Conservation (phyloP, 2,113 vertebrate genomes). For the Tragelaphus buxtoni region DNA sequence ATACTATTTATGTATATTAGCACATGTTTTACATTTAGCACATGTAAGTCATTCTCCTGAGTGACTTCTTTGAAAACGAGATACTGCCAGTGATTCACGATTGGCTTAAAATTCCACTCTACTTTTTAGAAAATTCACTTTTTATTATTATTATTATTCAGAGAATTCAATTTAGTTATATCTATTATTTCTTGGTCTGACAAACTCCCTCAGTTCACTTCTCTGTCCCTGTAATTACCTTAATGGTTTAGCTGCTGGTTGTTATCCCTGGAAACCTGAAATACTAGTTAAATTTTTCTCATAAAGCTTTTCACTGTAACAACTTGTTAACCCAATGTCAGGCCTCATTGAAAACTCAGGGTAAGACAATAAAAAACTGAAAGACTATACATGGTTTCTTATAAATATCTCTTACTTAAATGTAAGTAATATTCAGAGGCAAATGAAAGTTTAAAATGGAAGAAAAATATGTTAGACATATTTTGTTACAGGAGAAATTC, state of each 20-base stretch:
- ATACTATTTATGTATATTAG: constrained; percentile 22
- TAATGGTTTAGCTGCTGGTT: constrained; percentile 47
- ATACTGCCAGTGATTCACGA: not conserved
- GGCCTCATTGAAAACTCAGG: constrained; percentile 32
- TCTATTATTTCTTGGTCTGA: constrained; percentile 38
- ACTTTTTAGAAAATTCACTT: constrained; percentile 25
- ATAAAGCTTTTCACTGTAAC: constrained; percentile 18
- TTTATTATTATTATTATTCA: constrained; percentile 48
- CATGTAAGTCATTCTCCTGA: constrained; percentile 11
- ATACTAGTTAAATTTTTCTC: constrained; percentile 32
- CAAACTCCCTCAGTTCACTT: constrained; percentile 48
- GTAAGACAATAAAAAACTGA: not conserved
- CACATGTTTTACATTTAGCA: constrained; percentile 27
- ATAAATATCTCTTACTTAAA: constrained; percentile 16
- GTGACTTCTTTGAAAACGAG: constrained; percentile 33
- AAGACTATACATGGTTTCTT: not conserved
- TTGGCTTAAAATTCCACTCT: constrained; percentile 43
- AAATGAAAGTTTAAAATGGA: not conserved
- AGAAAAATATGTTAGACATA: not conserved
- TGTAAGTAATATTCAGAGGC: not conserved
- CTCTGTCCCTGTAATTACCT: constrained; percentile 54
- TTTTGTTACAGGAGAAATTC: not conserved
- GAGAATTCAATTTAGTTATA: constrained; percentile 62
- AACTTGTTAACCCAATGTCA: constrained; percentile 49
- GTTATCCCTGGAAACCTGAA: constrained; percentile 37